phyloP scores from a whole-genome alignment of 2,888 invertebrate species.

The Tenthredo amoena region DNA sequence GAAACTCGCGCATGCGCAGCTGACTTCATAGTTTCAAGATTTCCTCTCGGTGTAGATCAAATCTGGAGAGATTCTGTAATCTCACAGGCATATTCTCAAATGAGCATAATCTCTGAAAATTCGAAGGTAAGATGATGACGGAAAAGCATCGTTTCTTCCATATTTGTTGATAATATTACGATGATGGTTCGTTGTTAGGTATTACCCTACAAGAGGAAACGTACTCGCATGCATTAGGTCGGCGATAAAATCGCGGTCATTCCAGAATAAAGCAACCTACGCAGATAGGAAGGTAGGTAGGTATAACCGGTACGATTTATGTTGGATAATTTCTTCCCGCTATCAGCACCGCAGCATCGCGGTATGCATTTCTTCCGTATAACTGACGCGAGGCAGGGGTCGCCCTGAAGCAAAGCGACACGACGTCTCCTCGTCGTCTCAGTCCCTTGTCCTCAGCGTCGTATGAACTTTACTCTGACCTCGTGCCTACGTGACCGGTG shows the following conservation, averaged over 20 bases:
- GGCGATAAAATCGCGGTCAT: constrained; percentile 35
- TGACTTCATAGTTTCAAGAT: no score
- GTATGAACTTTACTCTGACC: constrained; percentile 14
- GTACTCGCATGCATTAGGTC: constrained; percentile 31
- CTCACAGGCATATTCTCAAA: no score
- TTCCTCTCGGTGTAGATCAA: no score
- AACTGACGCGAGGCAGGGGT: background rate
- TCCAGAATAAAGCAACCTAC: constrained; percentile 31
- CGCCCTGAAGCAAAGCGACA: background rate
- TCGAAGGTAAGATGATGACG: background rate
- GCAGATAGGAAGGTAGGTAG: background rate
- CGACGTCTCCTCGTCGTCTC: background rate
- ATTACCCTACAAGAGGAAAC: background rate
- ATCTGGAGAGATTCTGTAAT: no score
- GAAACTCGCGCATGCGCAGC: no score
- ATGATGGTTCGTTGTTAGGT: background rate
- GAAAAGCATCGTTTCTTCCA: background rate
- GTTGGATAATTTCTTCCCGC: constrained; percentile 48
- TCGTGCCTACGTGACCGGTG: background rate
- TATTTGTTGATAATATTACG: background rate
- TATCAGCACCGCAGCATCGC: constrained; percentile 62
- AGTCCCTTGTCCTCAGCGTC: background rate
- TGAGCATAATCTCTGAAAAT: no score
- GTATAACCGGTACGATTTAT: constrained; percentile 47
- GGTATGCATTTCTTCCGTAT: constrained; percentile 57